Evolutionary conservation across 1,140 invertebrate species (phyloP), one percentile per base, ranked within the genome.

Genomic region (Diabrotica undecimpunctata): DNA sequence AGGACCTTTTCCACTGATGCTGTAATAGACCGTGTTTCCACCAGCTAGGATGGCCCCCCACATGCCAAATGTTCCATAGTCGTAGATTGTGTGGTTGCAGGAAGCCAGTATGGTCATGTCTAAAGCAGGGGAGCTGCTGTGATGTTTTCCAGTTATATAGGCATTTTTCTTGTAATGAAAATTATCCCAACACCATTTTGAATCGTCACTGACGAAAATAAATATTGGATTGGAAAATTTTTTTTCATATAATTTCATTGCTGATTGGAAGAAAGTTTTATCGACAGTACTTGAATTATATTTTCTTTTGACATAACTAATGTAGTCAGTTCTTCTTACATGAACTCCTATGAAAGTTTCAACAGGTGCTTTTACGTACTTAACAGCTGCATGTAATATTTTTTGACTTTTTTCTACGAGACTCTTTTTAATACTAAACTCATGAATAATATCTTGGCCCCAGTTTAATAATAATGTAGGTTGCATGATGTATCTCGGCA

Each of bases 41-140:
- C 83, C 83, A 56, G 85, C 82, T 51, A 89, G 75, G 71, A 88
- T 85, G 3, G 86, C 87, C 5, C 84, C 86, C 82, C 88, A 89
- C 64, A 86, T 86, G 7, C 88, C 87, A 68, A 86, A 90, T 9
- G 87, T 88, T 9, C 88, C 88, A 50, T 88, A 86, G 73, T 87
- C 86, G 68, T 88, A 87, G 58, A 90, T 85, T 66, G 84, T 83
- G 70, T 90, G 87, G 77, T 89, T 86, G 74, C 87, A 88, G 6
- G 81, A 77, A 7, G 84, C 80, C 69, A 90, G 78, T 14, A 88
- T 81, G 11, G 88, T 87, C 61, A 90, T 73, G 77, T 90, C 88
- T 69, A 83, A 76, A 11, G 83, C 84, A 2, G 84, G 82, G 35
- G 79, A 79, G 66, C 75, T 81, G 11, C 76, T 69, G 52, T 81